These are phyloP conservation scores for Lasioglossum lativentre DNA, from an alignment of 2,888 invertebrate genomes.

Conservation along the genomic window DNA sequence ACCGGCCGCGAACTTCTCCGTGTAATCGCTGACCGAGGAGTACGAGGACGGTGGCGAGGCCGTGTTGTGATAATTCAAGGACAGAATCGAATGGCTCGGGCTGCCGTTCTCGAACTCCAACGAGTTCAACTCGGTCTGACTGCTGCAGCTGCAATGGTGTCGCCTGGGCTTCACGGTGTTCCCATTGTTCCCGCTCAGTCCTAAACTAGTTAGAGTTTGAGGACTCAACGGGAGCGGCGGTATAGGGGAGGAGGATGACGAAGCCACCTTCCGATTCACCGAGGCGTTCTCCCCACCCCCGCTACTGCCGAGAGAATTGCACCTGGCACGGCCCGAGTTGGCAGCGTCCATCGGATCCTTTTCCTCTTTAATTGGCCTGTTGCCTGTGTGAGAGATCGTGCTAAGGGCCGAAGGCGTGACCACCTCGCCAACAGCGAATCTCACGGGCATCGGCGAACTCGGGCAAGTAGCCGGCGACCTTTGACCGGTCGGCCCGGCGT, in stretches of 20 bases:
- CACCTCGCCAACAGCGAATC: slow-evolving; percentile 90
- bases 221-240: slow-evolving; percentile 86
- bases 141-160: slow-evolving; percentile 89
- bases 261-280: slow-evolving; percentile 56
- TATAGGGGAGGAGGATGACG: slow-evolving; percentile 76
- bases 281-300: slow-evolving; percentile 59
- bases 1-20: slow-evolving; percentile 69
- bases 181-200: slow-evolving; percentile 86
- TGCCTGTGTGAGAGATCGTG: slow-evolving; percentile 53
- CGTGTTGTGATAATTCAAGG: slow-evolving; percentile 75
- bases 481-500: slow-evolving; percentile 55
- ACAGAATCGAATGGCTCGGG: slow-evolving; percentile 79
- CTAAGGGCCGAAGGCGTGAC: slow-evolving; percentile 84
- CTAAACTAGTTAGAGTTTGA: slow-evolving; percentile 88
- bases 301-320: slow-evolving; percentile 88
- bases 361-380: slow-evolving; percentile 61
- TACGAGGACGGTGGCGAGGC: slow-evolving; percentile 78
- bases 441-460: slow-evolving; percentile 85
- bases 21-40: slow-evolving; percentile 67
- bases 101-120: slow-evolving; percentile 86
- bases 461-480: slow-evolving; percentile 79
- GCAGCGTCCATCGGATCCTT: slow-evolving; percentile 56
- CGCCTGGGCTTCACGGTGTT: slow-evolving; percentile 76
- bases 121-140: slow-evolving; percentile 90
- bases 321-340: slow-evolving; percentile 85